These are phyloP conservation scores for Gadus chalcogrammus DNA, from an alignment of 2,113 vertebrate genomes.

Conservation along the genomic window DNA sequence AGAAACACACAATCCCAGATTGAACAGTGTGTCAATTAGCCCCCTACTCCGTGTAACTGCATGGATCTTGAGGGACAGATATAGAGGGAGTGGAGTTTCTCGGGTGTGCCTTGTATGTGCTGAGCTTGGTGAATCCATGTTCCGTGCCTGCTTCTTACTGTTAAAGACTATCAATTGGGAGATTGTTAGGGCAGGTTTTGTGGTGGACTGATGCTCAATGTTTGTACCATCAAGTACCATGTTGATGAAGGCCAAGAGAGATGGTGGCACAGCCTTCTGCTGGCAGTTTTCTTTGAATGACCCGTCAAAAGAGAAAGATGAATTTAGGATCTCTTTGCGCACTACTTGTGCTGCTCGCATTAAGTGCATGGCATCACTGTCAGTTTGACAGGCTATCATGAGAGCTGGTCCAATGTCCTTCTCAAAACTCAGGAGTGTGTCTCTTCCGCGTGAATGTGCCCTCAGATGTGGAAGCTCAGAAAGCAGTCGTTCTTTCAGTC, in stretches of 20 bases:
- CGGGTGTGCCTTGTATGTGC: too few species aligned
- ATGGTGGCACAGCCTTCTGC: not conserved
- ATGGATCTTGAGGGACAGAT: too few species aligned
- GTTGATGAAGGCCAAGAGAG: not conserved
- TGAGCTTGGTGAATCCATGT: too few species aligned
- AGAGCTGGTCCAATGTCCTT: not conserved
- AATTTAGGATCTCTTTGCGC: not conserved
- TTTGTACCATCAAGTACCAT: not conserved
- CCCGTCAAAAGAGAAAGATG: slow-evolving; percentile 1
- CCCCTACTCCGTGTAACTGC: too few species aligned
- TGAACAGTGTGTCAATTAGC: too few species aligned
- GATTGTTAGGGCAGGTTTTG: too few species aligned
- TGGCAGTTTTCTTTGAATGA: not conserved
- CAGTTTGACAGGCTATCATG: not conserved
- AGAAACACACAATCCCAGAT: too few species aligned
- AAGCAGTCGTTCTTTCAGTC: not conserved
- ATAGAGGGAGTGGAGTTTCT: too few species aligned
- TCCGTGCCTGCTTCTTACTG: too few species aligned
- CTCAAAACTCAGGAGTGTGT: slow-evolving; percentile 3
- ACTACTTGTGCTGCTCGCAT: too few species aligned
- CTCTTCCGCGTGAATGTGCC: not conserved
- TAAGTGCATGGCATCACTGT: not conserved
- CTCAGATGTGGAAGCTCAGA: not conserved
- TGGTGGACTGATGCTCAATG: too few species aligned
- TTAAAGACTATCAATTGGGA: too few species aligned